Evolutionary conservation across 2,888 invertebrate species (phyloP), one percentile per base, ranked within the genome.

Genomic region (Plebejus anna): DNA sequence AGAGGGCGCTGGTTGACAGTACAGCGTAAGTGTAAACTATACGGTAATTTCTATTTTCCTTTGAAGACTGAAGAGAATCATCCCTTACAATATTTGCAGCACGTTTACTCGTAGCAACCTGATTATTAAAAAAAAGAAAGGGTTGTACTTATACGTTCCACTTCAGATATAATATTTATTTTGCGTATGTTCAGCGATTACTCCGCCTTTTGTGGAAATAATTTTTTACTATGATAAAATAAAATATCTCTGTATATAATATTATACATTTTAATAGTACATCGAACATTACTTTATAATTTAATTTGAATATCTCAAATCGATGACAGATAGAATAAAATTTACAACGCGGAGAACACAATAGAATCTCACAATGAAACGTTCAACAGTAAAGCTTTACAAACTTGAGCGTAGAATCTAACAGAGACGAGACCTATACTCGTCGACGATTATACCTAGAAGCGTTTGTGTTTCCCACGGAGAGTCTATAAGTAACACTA

Each of bases 381-480:
- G 84, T 86, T 55, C 84, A 92, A 93, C 91, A 91, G 90, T 92
- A 92, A 93, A 93, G 93, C 94, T 91, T 90, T 87, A 88, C 87
- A 90, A 91, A 90, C 85, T 92, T 93, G 92, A 92, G 92, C 94
- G 90, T 90, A 91, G 89, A 90, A 86, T 88, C 83, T 84, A 91
- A 89, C 86, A 86, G 89, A 86, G 81, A 83, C 86, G 89, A 88
- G 88, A 90, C 91, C 90, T 88, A 89, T 86, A 84, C 85, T 88
- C 89, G 89, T 91, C 92, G 91, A 90, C 88, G 88, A 89, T 84
- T 85, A 89, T 88, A 88, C 83, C 92, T 94, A 94, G 86, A 93
- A 94, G 94, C 93, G 94, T 91, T 92, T 87, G 89, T 88, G 89
- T 92, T 93, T 91, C 92, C 94, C 93, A 88, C 89, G 83, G 83